Conservation (phyloP, 2,797 vertebrate genomes). For the Antennarius maculatus region DNA sequence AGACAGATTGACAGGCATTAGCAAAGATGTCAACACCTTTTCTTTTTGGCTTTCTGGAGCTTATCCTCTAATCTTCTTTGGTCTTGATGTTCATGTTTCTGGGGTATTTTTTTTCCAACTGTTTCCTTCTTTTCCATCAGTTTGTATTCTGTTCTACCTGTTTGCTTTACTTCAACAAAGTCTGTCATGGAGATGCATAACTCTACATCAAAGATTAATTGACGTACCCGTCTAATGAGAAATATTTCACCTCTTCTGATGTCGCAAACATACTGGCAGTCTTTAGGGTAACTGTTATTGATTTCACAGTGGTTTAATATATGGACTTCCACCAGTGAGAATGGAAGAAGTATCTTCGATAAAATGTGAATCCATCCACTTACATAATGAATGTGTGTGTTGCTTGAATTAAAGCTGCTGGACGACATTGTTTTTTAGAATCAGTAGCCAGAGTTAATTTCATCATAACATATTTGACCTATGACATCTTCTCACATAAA, state of each 20-base stretch:
- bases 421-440: background rate
- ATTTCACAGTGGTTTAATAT: too few relatives aligned
- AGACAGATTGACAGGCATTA: constrained; percentile 49
- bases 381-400: constrained; percentile 6
- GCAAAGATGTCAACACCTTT: constrained; percentile 41
- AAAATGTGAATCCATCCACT: too few relatives aligned
- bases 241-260: too few relatives aligned
- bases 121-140: background rate
- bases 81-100: background rate
- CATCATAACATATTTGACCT: constrained; percentile 6
- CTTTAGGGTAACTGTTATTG: background rate
- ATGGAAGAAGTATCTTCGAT: too few relatives aligned
- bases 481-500: background rate
- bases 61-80: constrained; percentile 6
- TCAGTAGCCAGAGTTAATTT: constrained; percentile 10
- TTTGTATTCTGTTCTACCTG: background rate
- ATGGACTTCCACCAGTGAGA: too few relatives aligned
- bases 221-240: background rate
- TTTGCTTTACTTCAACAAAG: constrained; percentile 12
- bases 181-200: background rate
- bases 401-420: background rate
- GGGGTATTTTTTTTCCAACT: background rate
- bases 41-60: constrained; percentile 4
- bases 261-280: too few relatives aligned
- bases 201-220: background rate